Conservation (phyloP, 1,140 invertebrate genomes). For the Cherax destructor region DNA sequence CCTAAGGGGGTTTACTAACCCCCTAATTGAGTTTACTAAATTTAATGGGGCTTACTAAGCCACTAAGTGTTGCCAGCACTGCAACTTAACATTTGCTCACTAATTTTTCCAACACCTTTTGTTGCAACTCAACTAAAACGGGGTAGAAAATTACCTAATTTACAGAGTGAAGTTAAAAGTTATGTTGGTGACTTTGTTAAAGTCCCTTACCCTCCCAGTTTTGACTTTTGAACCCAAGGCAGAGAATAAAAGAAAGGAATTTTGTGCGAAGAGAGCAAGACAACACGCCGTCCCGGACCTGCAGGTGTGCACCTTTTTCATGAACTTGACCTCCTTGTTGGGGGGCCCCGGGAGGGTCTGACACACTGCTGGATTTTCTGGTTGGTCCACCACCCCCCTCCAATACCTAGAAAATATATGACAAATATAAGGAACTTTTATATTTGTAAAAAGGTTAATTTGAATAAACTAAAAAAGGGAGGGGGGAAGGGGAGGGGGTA, state of each 20-base stretch:
- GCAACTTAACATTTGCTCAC: background rate
- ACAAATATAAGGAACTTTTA: no score
- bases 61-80: background rate
- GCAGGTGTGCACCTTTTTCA: slow-evolving; percentile 75
- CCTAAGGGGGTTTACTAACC: no score
- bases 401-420: background rate
- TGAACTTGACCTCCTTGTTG: slow-evolving; percentile 79
- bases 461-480: no score
- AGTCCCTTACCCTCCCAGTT: slow-evolving; percentile 41
- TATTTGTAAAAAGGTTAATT: no score
- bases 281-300: slow-evolving; percentile 84
- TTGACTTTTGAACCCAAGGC: slow-evolving; percentile 85
- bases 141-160: background rate
- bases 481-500: no score
- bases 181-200: background rate
- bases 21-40: no score
- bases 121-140: slow-evolving; percentile 5
- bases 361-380: slow-evolving; percentile 61
- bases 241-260: slow-evolving; percentile 89
- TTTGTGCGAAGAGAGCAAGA: slow-evolving; percentile 83
- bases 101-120: background rate
- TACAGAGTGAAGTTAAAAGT: background rate
- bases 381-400: slow-evolving; percentile 33
- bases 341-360: slow-evolving; percentile 72
- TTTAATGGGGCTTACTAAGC: no score